A percentile compares a stretch with the other conserved stretches of the same genome.
Conservation (phyloP, 1,140 invertebrate species). For the Pseudomyrmex dendroicus region DNA sequence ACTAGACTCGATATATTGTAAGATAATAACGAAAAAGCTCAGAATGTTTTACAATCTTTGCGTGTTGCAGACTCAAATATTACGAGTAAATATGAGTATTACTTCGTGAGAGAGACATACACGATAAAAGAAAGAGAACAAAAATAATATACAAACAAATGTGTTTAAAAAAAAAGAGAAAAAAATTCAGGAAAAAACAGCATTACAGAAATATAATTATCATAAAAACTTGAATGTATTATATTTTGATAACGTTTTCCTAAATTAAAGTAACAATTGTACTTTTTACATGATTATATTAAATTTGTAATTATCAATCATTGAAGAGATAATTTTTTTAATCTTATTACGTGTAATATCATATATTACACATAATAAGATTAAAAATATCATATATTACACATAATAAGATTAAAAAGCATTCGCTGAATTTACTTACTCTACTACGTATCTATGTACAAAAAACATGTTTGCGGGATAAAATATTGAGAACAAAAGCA, state of each 20-base stretch:
- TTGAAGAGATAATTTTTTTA: too few relatives aligned
- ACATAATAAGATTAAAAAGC: too few relatives aligned
- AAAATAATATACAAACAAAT: background rate
- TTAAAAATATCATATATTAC: too few relatives aligned
- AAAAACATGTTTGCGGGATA: background rate
- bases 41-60: constrained; percentile 29
- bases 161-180: background rate
- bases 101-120: background rate
- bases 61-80: constrained; percentile 6
- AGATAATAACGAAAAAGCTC: constrained; percentile 35
- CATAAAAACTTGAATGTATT: too few relatives aligned
- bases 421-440: too few relatives aligned
- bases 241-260: too few relatives aligned
- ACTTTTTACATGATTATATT: too few relatives aligned
- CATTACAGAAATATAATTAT: too few relatives aligned
- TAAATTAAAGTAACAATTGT: too few relatives aligned
- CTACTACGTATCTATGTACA: background rate
- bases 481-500: background rate
- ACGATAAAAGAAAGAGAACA: background rate
- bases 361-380: too few relatives aligned
- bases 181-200: background rate
- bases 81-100: constrained; percentile 19
- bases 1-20: background rate
- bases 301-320: too few relatives aligned
- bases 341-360: too few relatives aligned